phyloP scores from a whole-genome alignment of 2,113 vertebrate genomes.

The Amphiprion ocellaris region DNA sequence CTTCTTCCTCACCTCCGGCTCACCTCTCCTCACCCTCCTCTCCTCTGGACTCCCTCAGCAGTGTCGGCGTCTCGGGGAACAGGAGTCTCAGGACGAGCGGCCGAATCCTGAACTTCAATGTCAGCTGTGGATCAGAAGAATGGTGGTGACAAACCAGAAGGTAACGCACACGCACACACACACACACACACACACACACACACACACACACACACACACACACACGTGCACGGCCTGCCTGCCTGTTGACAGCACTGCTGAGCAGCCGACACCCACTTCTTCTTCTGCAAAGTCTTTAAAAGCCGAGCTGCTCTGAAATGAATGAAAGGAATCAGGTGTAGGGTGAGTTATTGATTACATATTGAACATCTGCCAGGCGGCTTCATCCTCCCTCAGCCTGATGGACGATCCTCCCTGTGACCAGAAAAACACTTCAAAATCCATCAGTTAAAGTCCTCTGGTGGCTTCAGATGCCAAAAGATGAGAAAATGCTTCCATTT shows the following conservation, averaged over 20 bases:
- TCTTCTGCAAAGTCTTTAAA: constrained; percentile 31
- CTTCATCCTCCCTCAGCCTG: constrained; percentile 1
- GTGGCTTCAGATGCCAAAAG: too few relatives aligned
- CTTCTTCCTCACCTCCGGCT: constrained; percentile 26
- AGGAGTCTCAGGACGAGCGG: constrained; percentile 59
- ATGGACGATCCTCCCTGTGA: background rate
- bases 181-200: constrained; percentile 32
- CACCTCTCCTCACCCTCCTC: constrained; percentile 32
- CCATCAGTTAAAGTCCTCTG: too few relatives aligned
- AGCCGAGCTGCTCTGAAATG: constrained; percentile 22
- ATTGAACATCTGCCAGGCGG: background rate
- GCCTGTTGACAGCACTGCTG: constrained; percentile 26
- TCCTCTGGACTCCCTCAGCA: constrained; percentile 36
- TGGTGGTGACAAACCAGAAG: constrained; percentile 77
- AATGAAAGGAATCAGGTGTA: constrained; percentile 7
- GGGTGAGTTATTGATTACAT: background rate
- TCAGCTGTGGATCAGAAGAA: constrained; percentile 76
- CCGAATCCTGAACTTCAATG: constrained; percentile 79
- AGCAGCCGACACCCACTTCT: constrained; percentile 56
- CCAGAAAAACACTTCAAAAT: background rate
- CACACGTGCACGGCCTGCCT: constrained; percentile 18
- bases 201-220: constrained; percentile 19
- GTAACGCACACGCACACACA: constrained; percentile 63
- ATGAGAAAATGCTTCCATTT: too few relatives aligned
- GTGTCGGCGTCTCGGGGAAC: constrained; percentile 58